phyloP scores from a whole-genome alignment of 2,113 vertebrate genomes.

The Lathamus discolor region DNA sequence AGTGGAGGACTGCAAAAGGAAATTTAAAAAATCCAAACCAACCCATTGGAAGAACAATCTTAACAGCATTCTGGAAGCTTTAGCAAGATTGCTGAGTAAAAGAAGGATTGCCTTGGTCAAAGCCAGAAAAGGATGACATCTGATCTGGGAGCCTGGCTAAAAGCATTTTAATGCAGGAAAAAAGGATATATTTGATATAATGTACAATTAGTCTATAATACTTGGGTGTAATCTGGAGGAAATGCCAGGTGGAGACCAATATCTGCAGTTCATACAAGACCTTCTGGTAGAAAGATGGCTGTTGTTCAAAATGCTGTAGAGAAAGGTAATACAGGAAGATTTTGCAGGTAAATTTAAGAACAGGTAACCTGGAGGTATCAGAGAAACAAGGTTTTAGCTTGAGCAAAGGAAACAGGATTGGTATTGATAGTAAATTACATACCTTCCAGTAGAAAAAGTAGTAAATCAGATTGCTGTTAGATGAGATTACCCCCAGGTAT shows the following conservation, averaged over 20 bases:
- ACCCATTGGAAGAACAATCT: neutral
- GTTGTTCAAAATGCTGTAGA: neutral
- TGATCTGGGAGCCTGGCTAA: neutral
- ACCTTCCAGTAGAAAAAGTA: neutral
- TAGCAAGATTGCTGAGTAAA: neutral
- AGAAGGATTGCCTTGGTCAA: neutral
- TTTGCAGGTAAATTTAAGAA: neutral
- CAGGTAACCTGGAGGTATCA: neutral
- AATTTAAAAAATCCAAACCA: neutral
- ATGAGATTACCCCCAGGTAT: neutral
- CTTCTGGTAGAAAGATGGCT: neutral
- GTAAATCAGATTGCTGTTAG: conserved; percentile 17
- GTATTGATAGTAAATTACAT: conserved; percentile 35
- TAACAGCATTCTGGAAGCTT: neutral
- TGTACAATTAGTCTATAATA: neutral
- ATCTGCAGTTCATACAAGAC: neutral
- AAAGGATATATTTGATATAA: neutral
- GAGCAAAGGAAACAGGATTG: neutral
- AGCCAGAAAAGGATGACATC: neutral
- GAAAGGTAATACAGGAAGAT: neutral
- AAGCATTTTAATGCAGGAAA: neutral
- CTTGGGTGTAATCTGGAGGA: neutral
- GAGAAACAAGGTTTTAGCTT: neutral
- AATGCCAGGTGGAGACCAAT: neutral
- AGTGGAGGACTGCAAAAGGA: neutral